Evolutionary conservation across 1,140 invertebrate species (phyloP).

Genomic region (Phenacoccus solenopsis): DNA sequence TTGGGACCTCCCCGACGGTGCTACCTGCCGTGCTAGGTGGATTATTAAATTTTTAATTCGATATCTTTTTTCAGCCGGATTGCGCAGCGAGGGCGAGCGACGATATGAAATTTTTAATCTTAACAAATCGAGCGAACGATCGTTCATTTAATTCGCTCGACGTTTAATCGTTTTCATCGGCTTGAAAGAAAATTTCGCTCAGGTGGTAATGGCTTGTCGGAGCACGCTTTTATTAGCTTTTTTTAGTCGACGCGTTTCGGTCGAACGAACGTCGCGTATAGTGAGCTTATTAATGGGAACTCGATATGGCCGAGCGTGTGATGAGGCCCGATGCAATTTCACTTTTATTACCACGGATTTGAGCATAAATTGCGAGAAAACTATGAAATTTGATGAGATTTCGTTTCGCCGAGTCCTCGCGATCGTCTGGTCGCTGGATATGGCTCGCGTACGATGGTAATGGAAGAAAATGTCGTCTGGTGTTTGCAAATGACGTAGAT

Average conservation of each 20-base stretch:
- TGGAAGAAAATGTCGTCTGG: not conserved
- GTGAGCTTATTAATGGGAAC: slow-evolving; percentile 9
- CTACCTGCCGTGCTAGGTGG: no score
- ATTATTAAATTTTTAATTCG: no score
- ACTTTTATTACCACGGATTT: not conserved
- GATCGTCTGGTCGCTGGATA: not conserved
- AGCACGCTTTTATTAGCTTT: not conserved
- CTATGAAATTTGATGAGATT: slow-evolving; percentile 14
- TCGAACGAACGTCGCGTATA: not conserved
- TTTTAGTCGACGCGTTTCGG: not conserved
- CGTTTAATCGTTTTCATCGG: no score
- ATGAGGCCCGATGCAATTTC: not conserved
- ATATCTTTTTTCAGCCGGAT: no score
- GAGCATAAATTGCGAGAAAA: slow-evolving; percentile 1
- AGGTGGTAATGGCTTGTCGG: not conserved
- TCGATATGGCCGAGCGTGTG: not conserved
- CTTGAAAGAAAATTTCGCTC: not conserved
- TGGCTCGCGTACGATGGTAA: not conserved
- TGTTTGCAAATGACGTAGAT: slow-evolving; percentile 11
- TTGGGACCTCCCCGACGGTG: no score
- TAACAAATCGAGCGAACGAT: no score
- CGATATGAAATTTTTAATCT: no score
- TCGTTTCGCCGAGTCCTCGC: not conserved
- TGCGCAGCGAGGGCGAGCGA: no score
- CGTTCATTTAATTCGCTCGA: no score